Evolutionary conservation across 1,140 invertebrate species (phyloP).

Genomic region (Drosophila melanica): DNA sequence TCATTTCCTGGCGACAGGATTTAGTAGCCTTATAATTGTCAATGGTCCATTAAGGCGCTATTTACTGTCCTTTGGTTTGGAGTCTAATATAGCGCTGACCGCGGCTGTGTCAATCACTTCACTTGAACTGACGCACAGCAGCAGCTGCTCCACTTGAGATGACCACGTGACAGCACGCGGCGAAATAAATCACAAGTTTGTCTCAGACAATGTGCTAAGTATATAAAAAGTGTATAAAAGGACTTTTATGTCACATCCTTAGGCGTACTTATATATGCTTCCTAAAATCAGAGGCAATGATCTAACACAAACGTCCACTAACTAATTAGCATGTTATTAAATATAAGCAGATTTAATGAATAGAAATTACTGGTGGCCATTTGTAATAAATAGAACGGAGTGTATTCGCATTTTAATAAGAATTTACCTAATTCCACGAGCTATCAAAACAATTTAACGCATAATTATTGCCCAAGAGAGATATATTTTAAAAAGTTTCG

Average conservation of each 20-base stretch:
- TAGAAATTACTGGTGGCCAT: too few relatives aligned
- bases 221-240: not conserved
- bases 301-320: too few relatives aligned
- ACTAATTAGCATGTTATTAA: too few relatives aligned
- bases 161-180: conserved; percentile 44
- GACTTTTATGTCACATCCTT: too few relatives aligned
- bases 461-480: too few relatives aligned
- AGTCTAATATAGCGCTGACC: conserved; percentile 41
- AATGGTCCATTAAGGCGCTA: conserved; percentile 71
- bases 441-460: too few relatives aligned
- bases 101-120: conserved; percentile 71
- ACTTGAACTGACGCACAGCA: conserved; percentile 39
- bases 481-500: not conserved
- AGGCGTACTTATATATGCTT: too few relatives aligned
- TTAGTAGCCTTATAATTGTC: conserved; percentile 80
- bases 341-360: too few relatives aligned
- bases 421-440: too few relatives aligned
- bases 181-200: not conserved
- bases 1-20: conserved; percentile 52
- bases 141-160: conserved; percentile 42
- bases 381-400: too few relatives aligned
- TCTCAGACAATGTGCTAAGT: not conserved
- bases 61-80: conserved; percentile 23
- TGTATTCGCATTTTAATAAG: too few relatives aligned
- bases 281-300: too few relatives aligned